Conservation (phyloP, 2,113 vertebrate species). For the Muscicapa adusta region DNA sequence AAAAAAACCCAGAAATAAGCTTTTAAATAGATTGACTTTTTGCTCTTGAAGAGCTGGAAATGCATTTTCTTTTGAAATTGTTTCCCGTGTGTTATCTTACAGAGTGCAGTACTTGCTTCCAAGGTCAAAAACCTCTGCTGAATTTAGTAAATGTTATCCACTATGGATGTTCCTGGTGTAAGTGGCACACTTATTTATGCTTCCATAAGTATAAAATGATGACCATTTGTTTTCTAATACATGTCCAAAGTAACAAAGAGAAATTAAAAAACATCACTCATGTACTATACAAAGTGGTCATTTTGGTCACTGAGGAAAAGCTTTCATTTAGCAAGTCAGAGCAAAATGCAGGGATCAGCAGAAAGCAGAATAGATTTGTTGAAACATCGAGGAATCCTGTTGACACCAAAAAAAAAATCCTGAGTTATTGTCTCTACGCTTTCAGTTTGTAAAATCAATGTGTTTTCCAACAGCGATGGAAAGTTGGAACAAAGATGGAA, state of each 20-base stretch:
- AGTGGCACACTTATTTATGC: background rate
- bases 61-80: background rate
- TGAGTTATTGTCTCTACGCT: background rate
- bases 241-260: conserved; percentile 12
- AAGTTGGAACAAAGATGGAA: background rate
- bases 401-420: conserved; percentile 16
- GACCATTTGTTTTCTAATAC: conserved; percentile 28
- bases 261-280: conserved; percentile 64
- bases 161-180: background rate
- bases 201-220: conserved; percentile 23
- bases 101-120: background rate
- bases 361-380: conserved; percentile 5
- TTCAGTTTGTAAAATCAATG: background rate
- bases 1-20: background rate
- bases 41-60: background rate
- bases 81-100: background rate
- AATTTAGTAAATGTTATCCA: background rate
- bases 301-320: conserved; percentile 33
- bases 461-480: background rate
- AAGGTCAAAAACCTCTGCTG: background rate
- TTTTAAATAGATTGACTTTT: conserved; percentile 5
- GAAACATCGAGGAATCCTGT: background rate
- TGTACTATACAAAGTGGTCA: conserved; percentile 1
- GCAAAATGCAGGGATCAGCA: conserved; percentile 43
- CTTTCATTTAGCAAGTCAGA: conserved; percentile 25